Base-by-base conservation (phyloP, 1,140 invertebrate species). In the Brachionus manjavacas region DNA sequence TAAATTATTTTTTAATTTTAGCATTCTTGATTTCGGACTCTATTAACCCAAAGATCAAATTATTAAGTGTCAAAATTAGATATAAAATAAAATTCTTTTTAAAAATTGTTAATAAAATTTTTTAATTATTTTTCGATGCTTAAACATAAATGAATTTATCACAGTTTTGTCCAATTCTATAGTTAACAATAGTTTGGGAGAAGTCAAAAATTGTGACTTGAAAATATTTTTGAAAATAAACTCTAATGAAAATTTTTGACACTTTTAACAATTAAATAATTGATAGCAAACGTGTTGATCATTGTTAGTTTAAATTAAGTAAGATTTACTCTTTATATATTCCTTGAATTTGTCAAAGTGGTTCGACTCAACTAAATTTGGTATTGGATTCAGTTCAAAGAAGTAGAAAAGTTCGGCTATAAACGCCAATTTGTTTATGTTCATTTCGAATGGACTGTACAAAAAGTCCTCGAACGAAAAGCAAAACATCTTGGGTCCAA, bases 401-500 rank as follows among this genome's bases (percentile, higher is more conserved):
- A 39, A 64, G 39, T 64, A 81, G n/a, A 81, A 81, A 12, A 81
- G 28, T 4, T 81, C 79, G 25, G 49, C 28, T 25, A 81, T 81
- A 16, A 81, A 81, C 6, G 79, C 79, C 35, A 81, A 12, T 46
- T 81, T 81, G 79, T 81, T 81, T 11, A 68, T 46, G 35, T 23
- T 81, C 64, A 81, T 60, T 25, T 60, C 31, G 8, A 43, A 41
- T 68, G 79, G 79, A 81, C 64, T 81, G 31, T 81, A 81, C 20
- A 81, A 28, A 68, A 81, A 81, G 52, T 81, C 79, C 39, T 81
- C 79, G 23, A 81, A 81, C 23, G 20, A 25, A 25, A 81, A 81
- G 28, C 79, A 81, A 46, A 81, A 81, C 14, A 20, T 12, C 20
- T 39, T 60, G 25, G 79, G 20, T 43, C 39, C 41, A 8, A 81